Evolutionary conservation across 2,113 vertebrate species (phyloP).

Genomic region (Turnix velox): DNA sequence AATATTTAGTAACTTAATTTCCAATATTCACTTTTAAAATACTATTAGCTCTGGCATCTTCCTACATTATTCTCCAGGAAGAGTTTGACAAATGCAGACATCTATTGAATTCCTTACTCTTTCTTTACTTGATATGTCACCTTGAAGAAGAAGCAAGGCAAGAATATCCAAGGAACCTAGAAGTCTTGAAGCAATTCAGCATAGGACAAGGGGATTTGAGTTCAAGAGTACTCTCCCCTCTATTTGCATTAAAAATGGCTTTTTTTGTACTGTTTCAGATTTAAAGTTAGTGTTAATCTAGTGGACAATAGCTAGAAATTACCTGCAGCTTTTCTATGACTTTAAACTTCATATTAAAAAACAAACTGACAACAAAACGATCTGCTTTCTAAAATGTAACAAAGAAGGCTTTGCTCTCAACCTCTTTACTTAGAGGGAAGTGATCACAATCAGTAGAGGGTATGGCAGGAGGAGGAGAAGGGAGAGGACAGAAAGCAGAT

Average conservation of each 20-base stretch:
- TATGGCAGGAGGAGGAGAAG: neutral
- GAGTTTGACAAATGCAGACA: neutral
- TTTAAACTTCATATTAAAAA: neutral
- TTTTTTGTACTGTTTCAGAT: neutral
- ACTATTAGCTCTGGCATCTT: neutral
- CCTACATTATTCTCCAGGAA: neutral
- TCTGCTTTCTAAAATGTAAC: neutral
- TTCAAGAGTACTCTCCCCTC: neutral
- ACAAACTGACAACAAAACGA: neutral
- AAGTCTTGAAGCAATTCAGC: neutral
- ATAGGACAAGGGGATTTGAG: neutral
- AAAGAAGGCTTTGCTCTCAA: neutral
- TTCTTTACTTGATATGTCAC: neutral
- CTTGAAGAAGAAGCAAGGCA: neutral
- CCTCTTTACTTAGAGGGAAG: neutral
- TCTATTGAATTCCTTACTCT: neutral
- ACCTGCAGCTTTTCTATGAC: neutral
- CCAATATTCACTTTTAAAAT: neutral
- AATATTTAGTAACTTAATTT: neutral
- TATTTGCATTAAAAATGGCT: neutral
- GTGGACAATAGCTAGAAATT: neutral
- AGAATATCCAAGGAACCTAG: neutral
- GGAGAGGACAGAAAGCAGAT: neutral
- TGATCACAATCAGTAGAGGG: neutral
- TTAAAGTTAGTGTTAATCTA: neutral